These are phyloP conservation scores for Chrysomallon squamiferum DNA, from an alignment of 1,140 invertebrate genomes.

Conservation along the genomic window DNA sequence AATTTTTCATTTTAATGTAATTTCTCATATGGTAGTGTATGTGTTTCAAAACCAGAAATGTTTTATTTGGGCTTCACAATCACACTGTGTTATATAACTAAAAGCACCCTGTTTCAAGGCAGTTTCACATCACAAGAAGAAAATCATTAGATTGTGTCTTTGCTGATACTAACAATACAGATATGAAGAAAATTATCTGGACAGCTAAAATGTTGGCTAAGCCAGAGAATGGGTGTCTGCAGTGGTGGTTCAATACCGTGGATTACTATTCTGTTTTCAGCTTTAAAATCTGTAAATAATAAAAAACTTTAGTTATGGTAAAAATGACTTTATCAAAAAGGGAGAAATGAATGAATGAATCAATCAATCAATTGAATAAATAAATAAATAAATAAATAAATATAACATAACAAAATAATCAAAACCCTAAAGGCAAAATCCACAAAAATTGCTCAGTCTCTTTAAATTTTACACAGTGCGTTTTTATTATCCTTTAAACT, in stretches of 20 bases:
- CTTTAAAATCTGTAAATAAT: conserved; percentile 28
- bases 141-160: no score
- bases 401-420: neutral
- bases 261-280: conserved; percentile 71
- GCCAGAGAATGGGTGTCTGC: conserved; percentile 95
- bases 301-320: conserved; percentile 8
- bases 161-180: conserved; percentile 33
- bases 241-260: conserved; percentile 88
- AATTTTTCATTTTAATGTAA: no score
- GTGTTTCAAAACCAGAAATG: no score
- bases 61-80: no score
- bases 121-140: no score
- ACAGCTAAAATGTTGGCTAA: conserved; percentile 97
- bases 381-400: neutral
- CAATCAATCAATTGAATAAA: neutral
- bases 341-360: neutral
- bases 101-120: no score
- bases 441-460: neutral
- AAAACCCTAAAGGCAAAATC: neutral
- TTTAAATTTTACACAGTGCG: neutral
- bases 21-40: no score
- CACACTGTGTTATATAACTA: no score
- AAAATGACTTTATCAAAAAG: neutral
- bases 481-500: no score
- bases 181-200: conserved; percentile 98